Evolutionary conservation across 1,140 invertebrate genomes (phyloP).

Genomic region (Drosophila lacertosa): DNA sequence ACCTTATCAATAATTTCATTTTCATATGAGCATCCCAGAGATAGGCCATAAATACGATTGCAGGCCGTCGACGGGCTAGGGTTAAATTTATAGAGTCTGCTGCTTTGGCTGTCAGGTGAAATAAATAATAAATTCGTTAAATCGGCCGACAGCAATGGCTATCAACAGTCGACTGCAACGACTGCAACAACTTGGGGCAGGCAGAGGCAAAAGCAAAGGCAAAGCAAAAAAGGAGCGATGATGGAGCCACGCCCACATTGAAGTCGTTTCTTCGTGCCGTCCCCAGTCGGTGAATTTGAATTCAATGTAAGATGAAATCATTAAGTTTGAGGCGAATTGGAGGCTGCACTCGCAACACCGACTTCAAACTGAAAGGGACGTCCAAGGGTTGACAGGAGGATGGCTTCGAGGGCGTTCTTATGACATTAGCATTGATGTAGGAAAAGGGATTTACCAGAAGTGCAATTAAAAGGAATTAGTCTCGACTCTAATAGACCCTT

Average conservation of each 20-base stretch:
- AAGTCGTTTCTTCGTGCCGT: conserved; percentile 17
- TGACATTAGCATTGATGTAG: conserved; percentile 23
- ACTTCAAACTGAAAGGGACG: background rate
- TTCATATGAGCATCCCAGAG: conserved; percentile 60
- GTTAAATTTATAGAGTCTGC: conserved; percentile 83
- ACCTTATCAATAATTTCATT: conserved; percentile 76
- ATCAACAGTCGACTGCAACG: conserved; percentile 48
- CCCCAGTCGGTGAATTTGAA: conserved; percentile 69
- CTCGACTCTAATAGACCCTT: background rate
- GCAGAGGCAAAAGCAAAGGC: no score
- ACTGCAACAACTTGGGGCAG: no score
- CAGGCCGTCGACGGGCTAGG: conserved; percentile 53
- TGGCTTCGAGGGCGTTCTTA: conserved; percentile 20
- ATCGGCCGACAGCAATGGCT: conserved; percentile 57
- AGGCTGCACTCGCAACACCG: conserved; percentile 21
- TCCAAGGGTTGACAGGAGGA: conserved; percentile 25
- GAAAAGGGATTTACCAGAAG: background rate
- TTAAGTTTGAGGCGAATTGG: conserved; percentile 73
- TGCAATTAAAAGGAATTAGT: background rate
- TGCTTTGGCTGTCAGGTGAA: conserved; percentile 81
- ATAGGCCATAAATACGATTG: conserved; percentile 68
- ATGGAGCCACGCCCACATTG: conserved; percentile 71
- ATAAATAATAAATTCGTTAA: conserved; percentile 84
- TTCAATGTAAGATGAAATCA: conserved; percentile 82
- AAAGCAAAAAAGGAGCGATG: conserved; percentile 68